Base-by-base conservation (phyloP, 2,113 vertebrate genomes). In the Xenopus laevis region DNA sequence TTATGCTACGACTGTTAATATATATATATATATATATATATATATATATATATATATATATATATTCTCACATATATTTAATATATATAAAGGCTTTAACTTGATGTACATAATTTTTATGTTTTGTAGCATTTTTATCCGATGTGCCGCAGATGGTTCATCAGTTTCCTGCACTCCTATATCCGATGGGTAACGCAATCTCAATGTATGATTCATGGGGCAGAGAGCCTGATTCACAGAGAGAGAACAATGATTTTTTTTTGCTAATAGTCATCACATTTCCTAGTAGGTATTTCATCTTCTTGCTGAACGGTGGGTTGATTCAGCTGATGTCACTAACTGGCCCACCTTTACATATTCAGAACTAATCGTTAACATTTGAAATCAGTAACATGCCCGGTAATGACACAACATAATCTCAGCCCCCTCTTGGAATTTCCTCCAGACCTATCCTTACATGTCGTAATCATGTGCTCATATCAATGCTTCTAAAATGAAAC, bases 201-300 rank as follows among this genome's bases (percentile, higher is more conserved):
- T 74, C 44, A 33, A 65, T 65, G 63, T 65, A n/a, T 76, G 73
- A 76, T 46, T 76, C 73, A 76, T 45, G 61, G 33, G 27, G 50
- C 46, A 69, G 27, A 30, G 46, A 52, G 50, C 30, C 65, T 76
- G 65, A 63, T 53, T 68, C 66, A 61, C 57, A 40, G 21, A 40
- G 21, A 61, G 46, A 61, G 15, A 61, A 50, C 45, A 68, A 17
- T 13, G 16, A 50, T 68, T 30, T 73, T 68, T 30, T 73, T 27
- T 33, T 55, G 17, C 53, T 68, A 4, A 55, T 60, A 21, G 27
- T 45, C 18, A 69, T 65, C 10, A 17, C 65, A 76, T 76, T 76
- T 65, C 58, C 60, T 10, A 10, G 5, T 50, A 50, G 60, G 64
- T 50, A 40, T 40, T 40, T 40, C 3, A 50, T 50, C 61, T 47